phyloP scores from a whole-genome alignment of 2,888 invertebrate species.

The Standfussiana lucernea region DNA sequence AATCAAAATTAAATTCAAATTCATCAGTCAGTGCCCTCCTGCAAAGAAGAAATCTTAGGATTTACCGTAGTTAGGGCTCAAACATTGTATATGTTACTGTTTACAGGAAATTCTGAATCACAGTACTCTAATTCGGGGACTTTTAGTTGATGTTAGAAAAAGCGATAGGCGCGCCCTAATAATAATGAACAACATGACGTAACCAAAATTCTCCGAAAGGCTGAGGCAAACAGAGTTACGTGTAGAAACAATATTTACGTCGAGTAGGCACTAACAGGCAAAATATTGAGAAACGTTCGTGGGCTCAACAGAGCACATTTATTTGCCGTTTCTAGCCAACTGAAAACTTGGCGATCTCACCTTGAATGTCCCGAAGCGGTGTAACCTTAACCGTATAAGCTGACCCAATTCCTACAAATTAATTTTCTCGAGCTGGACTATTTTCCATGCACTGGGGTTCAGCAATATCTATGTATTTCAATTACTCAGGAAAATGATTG shows the following conservation, averaged over 20 bases:
- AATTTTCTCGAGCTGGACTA: constrained; percentile 5
- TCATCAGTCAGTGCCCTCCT: too few species aligned
- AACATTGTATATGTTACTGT: too few species aligned
- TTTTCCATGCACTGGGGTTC: background rate
- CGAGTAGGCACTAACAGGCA: background rate
- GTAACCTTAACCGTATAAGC: constrained; percentile 12
- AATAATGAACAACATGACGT: background rate
- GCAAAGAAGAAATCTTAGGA: too few species aligned
- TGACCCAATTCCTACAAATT: constrained; percentile 30
- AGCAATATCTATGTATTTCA: background rate
- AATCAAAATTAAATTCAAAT: too few species aligned
- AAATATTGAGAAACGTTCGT: background rate
- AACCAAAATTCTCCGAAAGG: constrained; percentile 18
- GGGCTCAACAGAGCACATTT: too few species aligned
- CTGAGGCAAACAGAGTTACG: background rate
- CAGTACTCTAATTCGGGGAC: constrained; percentile 2
- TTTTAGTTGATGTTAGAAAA: constrained; percentile 7
- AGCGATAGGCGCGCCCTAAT: background rate
- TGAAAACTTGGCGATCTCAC: background rate
- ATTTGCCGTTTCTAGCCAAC: background rate
- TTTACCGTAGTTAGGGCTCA: too few species aligned
- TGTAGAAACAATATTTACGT: background rate
- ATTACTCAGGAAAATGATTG: background rate
- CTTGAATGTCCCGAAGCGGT: background rate
- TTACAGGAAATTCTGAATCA: background rate